phyloP scores from a whole-genome alignment of 2,797 vertebrate genomes.

The Chiloscyllium punctatum region DNA sequence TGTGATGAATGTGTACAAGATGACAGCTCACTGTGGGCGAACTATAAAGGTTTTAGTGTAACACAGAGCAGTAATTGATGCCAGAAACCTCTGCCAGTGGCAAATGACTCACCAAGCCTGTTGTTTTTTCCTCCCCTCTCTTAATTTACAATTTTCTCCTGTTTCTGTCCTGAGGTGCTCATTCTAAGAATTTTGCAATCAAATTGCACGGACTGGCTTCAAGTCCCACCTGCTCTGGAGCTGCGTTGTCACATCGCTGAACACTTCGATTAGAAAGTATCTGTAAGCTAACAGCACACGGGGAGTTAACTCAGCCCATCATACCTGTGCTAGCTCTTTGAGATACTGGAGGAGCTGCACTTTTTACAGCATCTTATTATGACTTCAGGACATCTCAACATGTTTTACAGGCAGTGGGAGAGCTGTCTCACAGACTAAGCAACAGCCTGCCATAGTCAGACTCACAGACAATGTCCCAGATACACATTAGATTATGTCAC shows the following conservation, averaged over 20 bases:
- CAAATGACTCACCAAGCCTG: not conserved
- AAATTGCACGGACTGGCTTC: too few species aligned
- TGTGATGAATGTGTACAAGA: not conserved
- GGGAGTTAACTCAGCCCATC: not conserved
- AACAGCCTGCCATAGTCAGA: too few species aligned
- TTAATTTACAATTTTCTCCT: not conserved
- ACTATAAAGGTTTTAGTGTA: not conserved
- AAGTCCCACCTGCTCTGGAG: too few species aligned
- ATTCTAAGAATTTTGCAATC: not conserved
- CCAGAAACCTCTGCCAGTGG: not conserved
- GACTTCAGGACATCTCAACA: not conserved
- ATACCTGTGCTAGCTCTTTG: not conserved
- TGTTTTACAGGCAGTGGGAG: not conserved
- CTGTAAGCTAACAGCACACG: not conserved
- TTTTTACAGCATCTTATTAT: not conserved
- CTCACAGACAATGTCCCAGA: too few species aligned
- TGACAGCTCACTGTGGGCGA: not conserved
- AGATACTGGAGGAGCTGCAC: not conserved
- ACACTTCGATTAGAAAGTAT: too few species aligned
- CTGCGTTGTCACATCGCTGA: too few species aligned
- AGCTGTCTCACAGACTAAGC: too few species aligned
- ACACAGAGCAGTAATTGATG: not conserved
- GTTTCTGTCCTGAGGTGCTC: slow-evolving; percentile 46
- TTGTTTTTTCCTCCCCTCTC: not conserved
- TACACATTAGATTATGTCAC: too few species aligned